phyloP scores from a whole-genome alignment of 1,140 invertebrate genomes.

The Protaetia brevitarsis region DNA sequence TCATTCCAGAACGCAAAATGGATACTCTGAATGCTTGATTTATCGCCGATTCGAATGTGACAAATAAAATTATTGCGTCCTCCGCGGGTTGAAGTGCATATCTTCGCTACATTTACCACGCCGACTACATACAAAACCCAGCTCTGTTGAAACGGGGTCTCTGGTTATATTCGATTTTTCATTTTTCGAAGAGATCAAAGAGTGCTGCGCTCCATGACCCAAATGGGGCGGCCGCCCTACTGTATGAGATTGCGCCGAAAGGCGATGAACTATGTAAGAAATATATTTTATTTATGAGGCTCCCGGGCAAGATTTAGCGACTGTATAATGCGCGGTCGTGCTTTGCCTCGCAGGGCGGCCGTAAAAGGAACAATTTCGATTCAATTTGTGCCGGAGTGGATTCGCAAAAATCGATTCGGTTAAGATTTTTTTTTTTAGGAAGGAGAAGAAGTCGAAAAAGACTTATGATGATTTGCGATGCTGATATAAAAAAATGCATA shows the following conservation, averaged over 20 bases:
- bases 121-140: neutral
- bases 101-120: neutral
- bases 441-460: too few relatives aligned
- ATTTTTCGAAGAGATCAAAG: neutral
- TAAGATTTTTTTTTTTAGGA: too few relatives aligned
- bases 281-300: slow-evolving; percentile 7
- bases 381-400: too few relatives aligned
- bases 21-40: slow-evolving; percentile 3
- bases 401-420: too few relatives aligned
- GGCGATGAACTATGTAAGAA: neutral
- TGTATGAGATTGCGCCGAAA: neutral
- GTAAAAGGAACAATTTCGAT: too few relatives aligned
- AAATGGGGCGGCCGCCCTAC: neutral
- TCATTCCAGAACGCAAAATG: slow-evolving; percentile 5
- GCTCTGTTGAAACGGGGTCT: neutral
- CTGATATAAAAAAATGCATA: too few relatives aligned
- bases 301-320: neutral
- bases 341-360: too few relatives aligned
- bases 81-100: neutral
- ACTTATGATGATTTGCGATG: too few relatives aligned
- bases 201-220: neutral
- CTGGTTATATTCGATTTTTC: slow-evolving; percentile 8
- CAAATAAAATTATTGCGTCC: slow-evolving; percentile 13
- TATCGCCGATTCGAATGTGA: slow-evolving; percentile 7
- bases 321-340: too few relatives aligned